Base-by-base conservation (phyloP, 2,113 vertebrate genomes). In the Neodon shergylaensis region DNA sequence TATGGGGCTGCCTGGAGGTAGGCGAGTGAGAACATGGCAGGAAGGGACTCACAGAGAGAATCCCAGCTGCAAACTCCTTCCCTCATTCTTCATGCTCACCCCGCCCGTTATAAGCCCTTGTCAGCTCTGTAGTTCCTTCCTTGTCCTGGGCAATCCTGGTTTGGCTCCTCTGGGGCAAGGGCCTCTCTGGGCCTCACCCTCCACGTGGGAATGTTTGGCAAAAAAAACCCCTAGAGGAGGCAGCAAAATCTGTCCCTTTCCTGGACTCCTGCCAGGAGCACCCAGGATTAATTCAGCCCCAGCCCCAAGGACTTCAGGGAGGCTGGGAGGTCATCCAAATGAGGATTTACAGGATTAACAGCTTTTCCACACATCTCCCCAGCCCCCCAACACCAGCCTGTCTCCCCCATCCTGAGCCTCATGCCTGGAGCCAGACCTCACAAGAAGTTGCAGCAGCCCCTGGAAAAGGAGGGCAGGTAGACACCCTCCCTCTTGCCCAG, bases 321-420 rank as follows among this genome's bases (percentile, higher is more conserved):
- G 94, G 84, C 97, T 28, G 97, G 98, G 98, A 98, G 97, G 94
- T 92, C 44, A 96, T 98, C 98, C 98, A 98, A 97, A 98, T 98
- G 97, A 97, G 97, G 98, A 97, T 98, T 98, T 98, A 97, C 96
- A 96, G 95, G 98, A 98, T 98, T 98, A 98, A 95, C 95, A 65
- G 82, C 94, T 97, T 96, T 98, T 63, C 98, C 97, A 47, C 36
- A 47, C n/a, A 36, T 52, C 93, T 92, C 97, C 91, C 97, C n/a
- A 58, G 58, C 36, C 52, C 79, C 21, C 79, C 52, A 58, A 5
- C 36, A n/a, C 24, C 11, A 95, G 98, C 95, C 90, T 89, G 90
- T 90, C 87, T 93, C 91, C 73, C 66, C 61, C 2, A 74, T 74
- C 87, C 73, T 16, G 85, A 82, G 47, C 61, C 74, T 91, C 76